Conservation (phyloP, 30 jellyfish, hydroid and myxozoan genomes). For the Aurelia aurita complex sp. Pacific region DNA sequence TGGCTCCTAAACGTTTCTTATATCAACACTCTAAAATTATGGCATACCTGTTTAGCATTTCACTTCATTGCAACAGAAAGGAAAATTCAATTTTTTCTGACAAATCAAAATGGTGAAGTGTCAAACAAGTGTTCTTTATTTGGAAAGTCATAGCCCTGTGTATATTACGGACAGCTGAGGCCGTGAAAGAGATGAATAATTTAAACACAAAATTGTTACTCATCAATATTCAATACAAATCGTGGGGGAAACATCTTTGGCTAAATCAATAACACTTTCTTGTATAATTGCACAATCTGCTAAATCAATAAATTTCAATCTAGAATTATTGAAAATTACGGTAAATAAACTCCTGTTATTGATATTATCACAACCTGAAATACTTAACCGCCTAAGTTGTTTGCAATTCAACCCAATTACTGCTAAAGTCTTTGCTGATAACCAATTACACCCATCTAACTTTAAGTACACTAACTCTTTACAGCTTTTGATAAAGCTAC, state of each 20-base stretch:
- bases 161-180: neutral
- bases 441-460: conserved; percentile 17
- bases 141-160: too few relatives aligned
- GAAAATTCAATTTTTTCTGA: too few relatives aligned
- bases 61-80: too few relatives aligned
- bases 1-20: too few relatives aligned
- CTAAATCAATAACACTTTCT: neutral
- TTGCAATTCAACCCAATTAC: conserved; percentile 13
- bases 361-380: conserved; percentile 25
- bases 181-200: neutral
- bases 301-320: conserved; percentile 16
- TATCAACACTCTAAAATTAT: too few relatives aligned
- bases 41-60: too few relatives aligned
- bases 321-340: conserved; percentile 25
- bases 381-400: neutral
- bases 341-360: conserved; percentile 14
- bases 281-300: neutral
- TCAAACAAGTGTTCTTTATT: too few relatives aligned
- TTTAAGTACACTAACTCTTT: conserved; percentile 5
- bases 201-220: neutral
- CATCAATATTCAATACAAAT: conserved; percentile 7
- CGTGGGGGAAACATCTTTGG: neutral
- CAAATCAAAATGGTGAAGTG: too few relatives aligned
- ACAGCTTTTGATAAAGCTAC: conserved; percentile 3
- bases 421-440: conserved; percentile 36